These are phyloP conservation scores for Ennomos erosarius DNA, from an alignment of 2,888 invertebrate genomes.

Conservation along the genomic window DNA sequence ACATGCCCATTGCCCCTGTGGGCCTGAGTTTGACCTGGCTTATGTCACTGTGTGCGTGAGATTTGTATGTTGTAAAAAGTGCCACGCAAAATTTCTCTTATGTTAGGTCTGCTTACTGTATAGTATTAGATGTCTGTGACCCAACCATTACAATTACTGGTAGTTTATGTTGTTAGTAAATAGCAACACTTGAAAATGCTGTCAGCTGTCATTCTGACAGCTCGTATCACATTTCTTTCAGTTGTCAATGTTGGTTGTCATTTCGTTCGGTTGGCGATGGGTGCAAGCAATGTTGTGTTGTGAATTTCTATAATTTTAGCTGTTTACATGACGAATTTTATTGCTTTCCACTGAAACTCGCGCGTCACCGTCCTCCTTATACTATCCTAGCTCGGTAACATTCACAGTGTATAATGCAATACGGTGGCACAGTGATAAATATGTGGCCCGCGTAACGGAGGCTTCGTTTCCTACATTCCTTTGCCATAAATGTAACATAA, in stretches of 20 bases:
- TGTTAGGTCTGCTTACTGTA: no score
- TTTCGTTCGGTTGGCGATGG: conserved; percentile 53
- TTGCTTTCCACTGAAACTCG: conserved; percentile 56
- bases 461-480: conserved; percentile 74
- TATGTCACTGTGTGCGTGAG: no score
- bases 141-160: no score
- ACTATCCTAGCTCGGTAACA: conserved; percentile 41
- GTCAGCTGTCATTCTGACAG: no score
- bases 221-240: neutral
- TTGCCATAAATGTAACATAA: conserved; percentile 76
- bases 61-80: no score
- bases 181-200: no score
- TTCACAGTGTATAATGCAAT: conserved; percentile 46
- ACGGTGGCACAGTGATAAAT: conserved; percentile 58
- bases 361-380: conserved; percentile 55
- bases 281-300: conserved; percentile 77
- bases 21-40: no score
- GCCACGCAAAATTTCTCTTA: no score
- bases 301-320: conserved; percentile 65
- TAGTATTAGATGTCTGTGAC: no score
- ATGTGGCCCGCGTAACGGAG: conserved; percentile 77
- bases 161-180: no score
- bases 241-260: conserved; percentile 7
- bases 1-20: no score
- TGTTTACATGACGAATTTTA: conserved; percentile 75